Percentiles rank a stretch among this genome's conserved stretches.
phyloP scores from a whole-genome alignment of 2,888 invertebrate genomes.

The Stratiomys singularior region DNA sequence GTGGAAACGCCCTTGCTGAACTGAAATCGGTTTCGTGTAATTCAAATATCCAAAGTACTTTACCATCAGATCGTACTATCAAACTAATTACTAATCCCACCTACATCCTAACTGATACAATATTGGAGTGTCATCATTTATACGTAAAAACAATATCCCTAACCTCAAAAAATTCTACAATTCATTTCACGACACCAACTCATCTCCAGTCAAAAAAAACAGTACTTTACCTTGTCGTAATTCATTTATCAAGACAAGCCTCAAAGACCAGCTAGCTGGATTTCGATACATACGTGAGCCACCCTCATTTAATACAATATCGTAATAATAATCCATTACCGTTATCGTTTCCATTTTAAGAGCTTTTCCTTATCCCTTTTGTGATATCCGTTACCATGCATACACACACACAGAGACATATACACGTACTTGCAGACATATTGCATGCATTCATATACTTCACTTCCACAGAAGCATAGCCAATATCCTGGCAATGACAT shows the following conservation, averaged over 20 bases:
- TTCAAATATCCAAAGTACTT: too few species aligned
- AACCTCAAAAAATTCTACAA: too few species aligned
- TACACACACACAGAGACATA: too few species aligned
- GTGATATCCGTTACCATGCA: background rate
- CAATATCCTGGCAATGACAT: conserved; percentile 42
- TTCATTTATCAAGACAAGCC: conserved; percentile 28
- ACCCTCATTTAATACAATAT: background rate
- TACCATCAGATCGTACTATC: too few species aligned
- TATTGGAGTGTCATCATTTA: too few species aligned
- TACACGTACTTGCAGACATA: background rate
- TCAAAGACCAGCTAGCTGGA: background rate
- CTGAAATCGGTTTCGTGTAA: too few species aligned
- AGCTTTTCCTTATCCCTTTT: conserved; percentile 24
- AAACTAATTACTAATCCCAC: too few species aligned
- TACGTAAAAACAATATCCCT: too few species aligned
- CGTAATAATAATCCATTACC: conserved; percentile 22
- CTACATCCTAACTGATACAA: too few species aligned
- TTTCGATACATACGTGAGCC: background rate
- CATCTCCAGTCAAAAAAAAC: too few species aligned
- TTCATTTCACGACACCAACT: too few species aligned
- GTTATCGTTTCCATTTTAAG: conserved; percentile 20
- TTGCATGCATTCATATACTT: background rate
- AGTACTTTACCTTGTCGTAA: conserved; percentile 40
- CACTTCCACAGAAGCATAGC: conserved; percentile 8
- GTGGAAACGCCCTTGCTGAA: too few species aligned